Base-by-base conservation (phyloP, 2,113 vertebrate genomes). In the Pleuronectes platessa region DNA sequence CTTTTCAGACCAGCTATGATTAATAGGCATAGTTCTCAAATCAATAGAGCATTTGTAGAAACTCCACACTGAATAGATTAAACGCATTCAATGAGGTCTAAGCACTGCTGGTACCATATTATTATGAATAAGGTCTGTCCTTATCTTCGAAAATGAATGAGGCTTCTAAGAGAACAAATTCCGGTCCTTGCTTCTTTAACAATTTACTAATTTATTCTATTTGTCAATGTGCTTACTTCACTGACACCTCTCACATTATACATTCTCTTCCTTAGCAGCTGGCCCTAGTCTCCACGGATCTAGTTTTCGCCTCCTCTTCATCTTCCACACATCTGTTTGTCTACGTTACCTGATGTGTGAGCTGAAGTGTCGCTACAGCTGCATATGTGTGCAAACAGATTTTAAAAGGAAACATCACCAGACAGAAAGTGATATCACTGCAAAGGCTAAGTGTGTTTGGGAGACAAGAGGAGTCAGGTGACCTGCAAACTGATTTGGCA, bases 1-100 rank as follows among this genome's bases (percentile, higher is more conserved):
- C 56, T n/a, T 49, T 71, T 72, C 55, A 74, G 73, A 67, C 53
- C 24, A 7, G 67, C 71, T 31, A 78, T 92, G 92, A 94, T 89
- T 89, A 93, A 93, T 94, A 83, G 79, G 45, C 51, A 68, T 73
- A 51, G 75, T 78, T 67, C 73, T 69, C 69, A 88, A 84, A 93
- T 93, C 91, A 89, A 91, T 93, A 88, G 73, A 88, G 82, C 84
- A 89, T 93, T 92, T 91, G 89, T 88, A 91, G 81, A 90, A 92
- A 89, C 86, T 81, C 83, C 76, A 74, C 67, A 76, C 62, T 81
- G 84, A 90, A 90, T 88, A 90, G 85, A 88, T 90, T 87, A 86
- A 87, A 87, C 85, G 42, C 74, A 81, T 64, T 79, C 47, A 60
- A 49, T 65, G 31, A 45, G 17, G 47, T 88, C 70, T 56, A 37